Conservation (phyloP, 1,140 invertebrate genomes). For the Phocides pigmalion region DNA sequence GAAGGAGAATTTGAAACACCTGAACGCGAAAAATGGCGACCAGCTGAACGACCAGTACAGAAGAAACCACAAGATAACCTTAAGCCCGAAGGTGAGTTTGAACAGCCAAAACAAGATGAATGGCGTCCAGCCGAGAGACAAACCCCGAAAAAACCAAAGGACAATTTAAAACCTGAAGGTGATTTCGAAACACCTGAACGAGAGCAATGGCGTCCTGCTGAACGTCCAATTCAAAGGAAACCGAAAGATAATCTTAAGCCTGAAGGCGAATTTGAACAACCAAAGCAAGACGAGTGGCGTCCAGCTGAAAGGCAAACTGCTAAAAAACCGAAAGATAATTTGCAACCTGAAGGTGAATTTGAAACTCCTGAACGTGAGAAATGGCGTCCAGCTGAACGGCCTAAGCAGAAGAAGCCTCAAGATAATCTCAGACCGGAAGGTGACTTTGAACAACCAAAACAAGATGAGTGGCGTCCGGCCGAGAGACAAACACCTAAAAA, state of each 20-base stretch:
- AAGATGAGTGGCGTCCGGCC: slow-evolving; percentile 66
- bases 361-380: slow-evolving; percentile 69
- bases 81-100: slow-evolving; percentile 48
- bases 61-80: slow-evolving; percentile 41
- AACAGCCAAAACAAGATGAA: slow-evolving; percentile 73
- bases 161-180: slow-evolving; percentile 84
- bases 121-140: slow-evolving; percentile 69
- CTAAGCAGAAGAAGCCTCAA: slow-evolving; percentile 74
- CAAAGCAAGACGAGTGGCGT: slow-evolving; percentile 62
- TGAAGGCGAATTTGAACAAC: slow-evolving; percentile 83
- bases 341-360: slow-evolving; percentile 88
- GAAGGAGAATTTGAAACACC: slow-evolving; percentile 85
- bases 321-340: slow-evolving; percentile 83
- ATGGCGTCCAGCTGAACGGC: slow-evolving; percentile 81
- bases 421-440: slow-evolving; percentile 85
- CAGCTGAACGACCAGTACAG: slow-evolving; percentile 32
- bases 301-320: slow-evolving; percentile 75
- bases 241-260: slow-evolving; percentile 80
- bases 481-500: slow-evolving; percentile 33
- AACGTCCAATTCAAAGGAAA: slow-evolving; percentile 70
- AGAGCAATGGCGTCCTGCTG: slow-evolving; percentile 71
- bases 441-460: slow-evolving; percentile 81
- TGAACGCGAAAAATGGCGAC: slow-evolving; percentile 71
- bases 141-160: slow-evolving; percentile 71
- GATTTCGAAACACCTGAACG: slow-evolving; percentile 80